Conservation (phyloP, 2,888 invertebrate species). For the Charanyca ferruginea region DNA sequence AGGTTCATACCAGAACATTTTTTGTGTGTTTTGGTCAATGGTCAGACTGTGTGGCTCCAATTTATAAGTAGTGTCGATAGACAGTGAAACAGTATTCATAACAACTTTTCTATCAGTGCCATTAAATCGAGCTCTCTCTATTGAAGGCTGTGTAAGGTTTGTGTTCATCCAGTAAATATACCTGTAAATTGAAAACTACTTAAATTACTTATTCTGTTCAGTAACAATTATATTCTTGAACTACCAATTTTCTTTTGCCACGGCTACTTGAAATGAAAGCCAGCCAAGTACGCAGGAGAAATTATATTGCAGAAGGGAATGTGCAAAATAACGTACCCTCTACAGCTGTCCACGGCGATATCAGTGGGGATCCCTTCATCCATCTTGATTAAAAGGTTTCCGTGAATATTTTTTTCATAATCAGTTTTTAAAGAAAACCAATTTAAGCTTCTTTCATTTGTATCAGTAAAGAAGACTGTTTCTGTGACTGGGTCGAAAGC, state of each 20-base stretch:
- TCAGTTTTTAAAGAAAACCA: conserved; percentile 81
- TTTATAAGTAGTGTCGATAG: background rate
- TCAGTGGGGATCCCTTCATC: conserved; percentile 92
- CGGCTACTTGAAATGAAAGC: no score
- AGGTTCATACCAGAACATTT: background rate
- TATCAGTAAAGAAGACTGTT: conserved; percentile 96
- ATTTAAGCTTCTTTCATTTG: conserved; percentile 92
- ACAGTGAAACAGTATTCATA: background rate
- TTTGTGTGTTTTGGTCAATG: background rate
- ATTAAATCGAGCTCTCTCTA: conserved; percentile 94
- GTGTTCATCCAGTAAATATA: conserved; percentile 97
- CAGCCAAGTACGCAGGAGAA: no score
- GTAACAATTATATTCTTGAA: no score
- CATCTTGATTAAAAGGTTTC: conserved; percentile 82
- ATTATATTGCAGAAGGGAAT: no score
- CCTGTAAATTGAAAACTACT: conserved; percentile 80
- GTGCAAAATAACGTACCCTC: conserved; percentile 91
- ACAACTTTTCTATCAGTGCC: conserved; percentile 79
- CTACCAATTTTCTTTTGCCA: no score
- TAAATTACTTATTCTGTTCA: no score
- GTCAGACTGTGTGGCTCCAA: background rate
- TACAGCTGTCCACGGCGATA: conserved; percentile 95
- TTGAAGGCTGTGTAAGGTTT: conserved; percentile 92
- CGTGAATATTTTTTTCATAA: conserved; percentile 77
- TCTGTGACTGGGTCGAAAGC: conserved; percentile 94